Evolutionary conservation across 1,140 invertebrate genomes (phyloP), one percentile per base, ranked within the genome.

Genomic region (Anagrus nilaparvatae): DNA sequence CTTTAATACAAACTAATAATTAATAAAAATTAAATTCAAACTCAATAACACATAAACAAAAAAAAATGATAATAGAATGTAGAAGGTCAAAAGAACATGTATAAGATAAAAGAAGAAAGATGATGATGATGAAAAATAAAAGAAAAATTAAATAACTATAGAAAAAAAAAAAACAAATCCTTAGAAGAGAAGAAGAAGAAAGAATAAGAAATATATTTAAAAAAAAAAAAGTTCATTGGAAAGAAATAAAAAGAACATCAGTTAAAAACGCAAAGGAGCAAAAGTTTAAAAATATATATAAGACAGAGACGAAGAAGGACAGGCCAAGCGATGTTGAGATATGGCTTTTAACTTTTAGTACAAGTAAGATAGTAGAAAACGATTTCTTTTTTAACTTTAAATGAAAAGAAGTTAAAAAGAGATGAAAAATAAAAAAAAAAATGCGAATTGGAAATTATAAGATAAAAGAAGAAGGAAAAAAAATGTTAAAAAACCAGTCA

Each of bases 391-490:
- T n/a, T n/a, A n/a, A n/a, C n/a, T n/a, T n/a, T n/a, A n/a, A n/a
- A n/a, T n/a, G n/a, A n/a, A n/a, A n/a, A n/a, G n/a, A n/a, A n/a
- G n/a, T n/a, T n/a, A n/a, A n/a, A n/a, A n/a, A 27, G 19, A 25
- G 32, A 41, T 45, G 20, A 10, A 27, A 25, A 28, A 30, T 20
- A 14, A 29, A 25, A 31, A 40, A n/a, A 19, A 45, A 50, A 40
- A 33, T 48, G 44, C 49, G 52, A 53, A 50, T 30, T 40, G 34
- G 33, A 52, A 52, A 48, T 40, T 34, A 42, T 44, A 44, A 53
- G 57, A 52, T 49, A 45, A 48, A 44, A 51, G 52, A 51, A 63
- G 53, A 62, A 65, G 58, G 61, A 67, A 56, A 54, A 50, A 59
- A n/a, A n/a, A n/a, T n/a, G n/a, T n/a, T n/a, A n/a, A n/a, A n/a